phyloP scores from a whole-genome alignment of 2,888 invertebrate species.

The Andrena bicolor region DNA sequence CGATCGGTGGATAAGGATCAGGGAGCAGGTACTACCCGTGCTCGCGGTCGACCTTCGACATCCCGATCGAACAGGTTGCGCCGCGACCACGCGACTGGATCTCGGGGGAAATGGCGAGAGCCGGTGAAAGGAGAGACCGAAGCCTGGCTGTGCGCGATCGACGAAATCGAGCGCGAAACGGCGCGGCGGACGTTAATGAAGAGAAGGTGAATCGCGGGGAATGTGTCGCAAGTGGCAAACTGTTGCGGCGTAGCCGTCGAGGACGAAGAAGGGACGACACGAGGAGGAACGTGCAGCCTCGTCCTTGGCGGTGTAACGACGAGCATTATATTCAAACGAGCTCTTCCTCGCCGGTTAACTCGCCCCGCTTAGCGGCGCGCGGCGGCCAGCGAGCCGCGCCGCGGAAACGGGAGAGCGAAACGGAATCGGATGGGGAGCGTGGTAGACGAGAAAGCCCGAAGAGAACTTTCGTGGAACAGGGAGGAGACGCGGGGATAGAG shows the following conservation, averaged over 20 bases:
- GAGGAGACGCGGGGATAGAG: constrained; percentile 23
- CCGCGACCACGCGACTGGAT: background rate
- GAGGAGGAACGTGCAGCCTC: constrained; percentile 34
- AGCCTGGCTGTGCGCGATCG: constrained; percentile 22
- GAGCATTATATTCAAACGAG: constrained; percentile 64
- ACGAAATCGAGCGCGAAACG: constrained; percentile 50
- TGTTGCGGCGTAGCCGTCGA: constrained; percentile 59
- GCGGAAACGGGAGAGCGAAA: constrained; percentile 31
- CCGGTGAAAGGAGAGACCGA: constrained; percentile 27
- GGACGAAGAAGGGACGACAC: constrained; percentile 47
- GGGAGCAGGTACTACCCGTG: background rate
- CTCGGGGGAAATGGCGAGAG: background rate
- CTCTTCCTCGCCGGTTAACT: constrained; percentile 54
- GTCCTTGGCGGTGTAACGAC: constrained; percentile 60
- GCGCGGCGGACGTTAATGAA: constrained; percentile 58
- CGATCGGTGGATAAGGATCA: constrained; percentile 17
- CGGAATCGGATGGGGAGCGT: background rate
- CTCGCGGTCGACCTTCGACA: constrained; percentile 21
- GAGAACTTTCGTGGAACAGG: background rate
- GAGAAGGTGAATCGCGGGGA: constrained; percentile 57
- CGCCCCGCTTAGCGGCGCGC: constrained; percentile 7
- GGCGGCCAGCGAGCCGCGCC: constrained; percentile 29
- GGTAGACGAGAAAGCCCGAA: background rate
- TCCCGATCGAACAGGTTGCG: constrained; percentile 37
- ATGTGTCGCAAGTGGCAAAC: constrained; percentile 69